Evolutionary conservation across 1,140 invertebrate species (phyloP), one percentile per base, ranked within the genome.

Genomic region (Latrodectus geometricus): DNA sequence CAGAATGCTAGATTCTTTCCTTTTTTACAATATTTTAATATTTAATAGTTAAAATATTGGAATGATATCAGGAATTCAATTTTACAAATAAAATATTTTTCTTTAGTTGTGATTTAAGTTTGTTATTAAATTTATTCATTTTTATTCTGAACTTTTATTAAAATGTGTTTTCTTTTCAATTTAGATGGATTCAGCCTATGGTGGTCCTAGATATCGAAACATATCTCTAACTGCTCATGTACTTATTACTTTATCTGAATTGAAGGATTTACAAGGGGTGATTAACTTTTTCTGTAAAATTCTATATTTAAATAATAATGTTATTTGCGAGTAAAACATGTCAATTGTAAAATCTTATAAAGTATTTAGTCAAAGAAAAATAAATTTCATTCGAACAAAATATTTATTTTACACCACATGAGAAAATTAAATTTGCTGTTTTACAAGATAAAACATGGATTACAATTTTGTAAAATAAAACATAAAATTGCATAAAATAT

Each of bases 151-250:
- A 35, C 54, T 11, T 50, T 75, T 50, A n/a, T 8, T 66, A 68
- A 4, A 66, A 65, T 66, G 1, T 49, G 1, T 66, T 54, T 49
- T 69, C 17, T 66, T 78, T 66, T n/a, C n/a, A 35, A 77, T 89
- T n/a, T 74, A 91, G 87, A 79, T 88, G 3, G 75, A 87, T 20
- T 88, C 89, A 84, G 83, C 91, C 35, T 90, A 92, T 4, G 88
- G 92, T 20, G 92, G 74, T 86, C 92, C 95, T 50, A 89, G 91
- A 14, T 93, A 94, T 87, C 92, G 95, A 49, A 97, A 97, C 89
- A 95, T 97, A 17, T 96, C 95, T 0, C 91, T 98, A 0, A 98
- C 97, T 0, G 96, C 97, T 0, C 96, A 97, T 89, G 96, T 97
- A 0, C 91, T 97, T 0, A 96, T 97, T 50, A 95, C 95, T 0